A percentile compares a stretch with the other conserved stretches of the same genome.
phyloP scores from a whole-genome alignment of 1,140 invertebrate genomes.

The Sarcophaga peregrina region DNA sequence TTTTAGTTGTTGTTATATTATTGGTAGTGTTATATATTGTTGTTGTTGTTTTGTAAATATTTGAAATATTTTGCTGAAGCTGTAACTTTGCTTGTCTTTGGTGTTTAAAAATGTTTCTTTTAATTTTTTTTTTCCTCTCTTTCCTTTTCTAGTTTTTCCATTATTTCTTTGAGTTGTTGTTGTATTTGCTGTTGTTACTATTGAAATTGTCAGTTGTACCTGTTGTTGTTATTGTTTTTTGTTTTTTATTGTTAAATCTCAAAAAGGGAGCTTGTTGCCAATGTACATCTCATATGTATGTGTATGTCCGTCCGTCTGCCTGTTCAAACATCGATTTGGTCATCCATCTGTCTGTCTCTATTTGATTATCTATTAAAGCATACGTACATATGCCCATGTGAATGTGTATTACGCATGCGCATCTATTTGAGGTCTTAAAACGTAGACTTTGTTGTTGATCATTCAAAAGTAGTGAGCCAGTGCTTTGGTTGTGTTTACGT shows the following conservation, averaged over 20 bases:
- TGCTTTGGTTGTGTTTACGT: background rate
- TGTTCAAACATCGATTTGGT: too few species aligned
- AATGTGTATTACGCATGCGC: background rate
- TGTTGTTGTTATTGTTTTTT: too few species aligned
- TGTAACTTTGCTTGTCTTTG: background rate
- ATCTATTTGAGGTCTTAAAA: constrained; percentile 5
- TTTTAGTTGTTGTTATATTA: background rate
- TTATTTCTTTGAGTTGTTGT: background rate
- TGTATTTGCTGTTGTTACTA: too few species aligned
- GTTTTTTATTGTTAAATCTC: background rate
- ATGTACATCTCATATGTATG: constrained; percentile 23
- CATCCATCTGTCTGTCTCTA: background rate
- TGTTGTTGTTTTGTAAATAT: constrained; percentile 27
- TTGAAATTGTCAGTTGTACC: too few species aligned
- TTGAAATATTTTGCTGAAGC: constrained; percentile 12
- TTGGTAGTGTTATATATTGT: background rate
- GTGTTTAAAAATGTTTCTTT: constrained; percentile 1
- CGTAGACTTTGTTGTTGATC: background rate
- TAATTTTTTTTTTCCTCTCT: background rate
- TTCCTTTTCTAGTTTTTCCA: constrained; percentile 33
- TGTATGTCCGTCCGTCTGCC: background rate
- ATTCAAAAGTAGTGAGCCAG: background rate
- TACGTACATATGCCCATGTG: background rate
- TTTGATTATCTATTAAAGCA: background rate
- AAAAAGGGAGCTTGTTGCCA: constrained; percentile 36